Conservation (phyloP, 2,113 vertebrate genomes). For the Nesoenas mayeri region DNA sequence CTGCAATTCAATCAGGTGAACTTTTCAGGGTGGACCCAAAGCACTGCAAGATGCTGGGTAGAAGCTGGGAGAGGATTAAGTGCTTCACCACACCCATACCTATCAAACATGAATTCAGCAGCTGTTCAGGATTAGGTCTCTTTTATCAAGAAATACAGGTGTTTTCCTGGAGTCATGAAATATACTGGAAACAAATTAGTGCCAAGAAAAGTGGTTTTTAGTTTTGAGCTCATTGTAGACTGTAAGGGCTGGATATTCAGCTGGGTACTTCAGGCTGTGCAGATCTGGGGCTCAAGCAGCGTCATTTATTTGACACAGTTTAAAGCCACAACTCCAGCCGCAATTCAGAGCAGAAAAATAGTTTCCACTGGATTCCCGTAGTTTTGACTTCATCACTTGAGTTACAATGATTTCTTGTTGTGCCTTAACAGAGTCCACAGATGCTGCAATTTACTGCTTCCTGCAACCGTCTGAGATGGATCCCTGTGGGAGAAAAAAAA, state of each 20-base stretch:
- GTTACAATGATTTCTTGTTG: constrained; percentile 58
- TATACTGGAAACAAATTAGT: not conserved
- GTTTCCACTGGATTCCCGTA: not conserved
- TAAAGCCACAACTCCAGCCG: not conserved
- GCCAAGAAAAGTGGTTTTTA: not conserved
- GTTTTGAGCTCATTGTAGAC: not conserved
- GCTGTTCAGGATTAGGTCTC: not conserved
- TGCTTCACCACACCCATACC: not conserved
- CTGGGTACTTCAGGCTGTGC: not conserved
- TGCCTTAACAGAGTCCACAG: constrained; percentile 23
- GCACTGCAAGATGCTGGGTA: not conserved
- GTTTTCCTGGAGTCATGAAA: not conserved
- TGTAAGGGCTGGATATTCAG: not conserved
- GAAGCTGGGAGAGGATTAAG: not conserved
- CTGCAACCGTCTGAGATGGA: constrained; percentile 22
- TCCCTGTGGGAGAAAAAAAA: constrained; percentile 17
- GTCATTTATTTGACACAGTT: not conserved
- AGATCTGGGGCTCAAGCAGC: not conserved
- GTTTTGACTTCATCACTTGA: constrained; percentile 9
- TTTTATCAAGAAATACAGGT: not conserved
- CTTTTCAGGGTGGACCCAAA: not conserved
- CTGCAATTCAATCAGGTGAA: not conserved
- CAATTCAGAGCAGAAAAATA: constrained; percentile 25
- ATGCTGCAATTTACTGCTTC: constrained; percentile 60
- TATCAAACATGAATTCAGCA: accelerated